phyloP scores from a whole-genome alignment of 1,140 invertebrate species.

The Glomeris maerens region DNA sequence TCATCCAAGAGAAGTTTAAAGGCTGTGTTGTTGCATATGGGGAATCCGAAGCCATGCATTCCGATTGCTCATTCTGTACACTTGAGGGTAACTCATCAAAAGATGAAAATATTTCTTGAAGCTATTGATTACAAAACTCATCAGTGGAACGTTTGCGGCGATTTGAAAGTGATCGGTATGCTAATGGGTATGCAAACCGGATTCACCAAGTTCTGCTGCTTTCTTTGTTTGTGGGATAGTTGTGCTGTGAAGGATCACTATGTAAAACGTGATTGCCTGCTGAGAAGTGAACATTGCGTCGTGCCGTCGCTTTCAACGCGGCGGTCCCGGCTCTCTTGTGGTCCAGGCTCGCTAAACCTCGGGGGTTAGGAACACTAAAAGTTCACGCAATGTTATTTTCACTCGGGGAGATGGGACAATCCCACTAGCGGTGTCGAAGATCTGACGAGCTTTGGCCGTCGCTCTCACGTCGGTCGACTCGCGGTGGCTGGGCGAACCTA shows the following conservation, averaged over 20 bases:
- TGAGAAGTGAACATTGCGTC: constrained; percentile 8
- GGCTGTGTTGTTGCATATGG: constrained; percentile 13
- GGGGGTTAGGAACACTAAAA: no score
- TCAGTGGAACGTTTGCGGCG: constrained; percentile 10
- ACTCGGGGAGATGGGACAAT: no score
- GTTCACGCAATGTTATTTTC: no score
- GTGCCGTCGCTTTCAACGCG: no score
- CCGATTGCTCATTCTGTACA: constrained; percentile 16
- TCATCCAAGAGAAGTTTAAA: constrained; percentile 9
- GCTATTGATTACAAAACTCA: not conserved
- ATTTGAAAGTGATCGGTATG: no score
- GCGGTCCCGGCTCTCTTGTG: no score
- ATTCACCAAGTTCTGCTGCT: constrained; percentile 15
- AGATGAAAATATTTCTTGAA: constrained; percentile 1
- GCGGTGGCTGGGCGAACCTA: no score
- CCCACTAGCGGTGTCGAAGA: no score
- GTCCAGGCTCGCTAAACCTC: no score
- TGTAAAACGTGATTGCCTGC: constrained; percentile 1
- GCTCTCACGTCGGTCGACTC: no score
- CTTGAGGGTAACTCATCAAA: not conserved
- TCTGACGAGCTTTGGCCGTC: no score
- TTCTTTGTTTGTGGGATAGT: constrained; percentile 15
- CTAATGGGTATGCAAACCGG: constrained; percentile 12
- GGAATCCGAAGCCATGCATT: constrained; percentile 10
- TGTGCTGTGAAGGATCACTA: constrained; percentile 15